Conservation (phyloP, 2,113 vertebrate species). For the Haemorhous mexicanus region DNA sequence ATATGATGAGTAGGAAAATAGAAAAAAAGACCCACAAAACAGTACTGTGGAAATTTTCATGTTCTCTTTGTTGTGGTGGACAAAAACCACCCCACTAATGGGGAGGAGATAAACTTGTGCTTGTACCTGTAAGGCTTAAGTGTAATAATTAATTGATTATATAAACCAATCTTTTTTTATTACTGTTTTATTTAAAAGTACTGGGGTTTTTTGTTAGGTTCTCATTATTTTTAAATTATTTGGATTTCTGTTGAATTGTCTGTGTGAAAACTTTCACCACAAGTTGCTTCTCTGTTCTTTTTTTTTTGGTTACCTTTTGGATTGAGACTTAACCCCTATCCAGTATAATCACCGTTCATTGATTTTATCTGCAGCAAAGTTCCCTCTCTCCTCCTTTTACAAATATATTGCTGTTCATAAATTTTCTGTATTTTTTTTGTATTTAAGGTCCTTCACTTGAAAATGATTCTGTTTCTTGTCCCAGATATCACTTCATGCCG, state of each 20-base stretch:
- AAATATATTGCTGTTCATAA: background rate
- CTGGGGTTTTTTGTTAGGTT: background rate
- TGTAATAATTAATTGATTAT: background rate
- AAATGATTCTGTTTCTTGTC: conserved; percentile 75
- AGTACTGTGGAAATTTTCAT: background rate
- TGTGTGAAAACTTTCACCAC: background rate
- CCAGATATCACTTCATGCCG: conserved; percentile 96
- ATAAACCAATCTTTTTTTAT: background rate
- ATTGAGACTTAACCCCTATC: background rate
- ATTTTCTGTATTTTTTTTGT: background rate
- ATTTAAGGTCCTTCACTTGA: conserved; percentile 84
- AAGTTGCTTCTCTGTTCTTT: background rate
- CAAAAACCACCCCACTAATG: background rate
- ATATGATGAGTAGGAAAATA: background rate
- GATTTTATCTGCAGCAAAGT: background rate
- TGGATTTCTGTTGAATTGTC: background rate
- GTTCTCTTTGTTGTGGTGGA: background rate
- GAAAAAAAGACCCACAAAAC: background rate
- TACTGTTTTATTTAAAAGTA: background rate
- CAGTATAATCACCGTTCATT: background rate
- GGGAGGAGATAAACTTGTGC: background rate
- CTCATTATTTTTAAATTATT: background rate
- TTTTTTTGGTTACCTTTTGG: background rate
- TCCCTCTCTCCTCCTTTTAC: background rate
- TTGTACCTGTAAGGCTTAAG: background rate